phyloP scores from a whole-genome alignment of 2,888 invertebrate species.

The Trichopoda pennipes region DNA sequence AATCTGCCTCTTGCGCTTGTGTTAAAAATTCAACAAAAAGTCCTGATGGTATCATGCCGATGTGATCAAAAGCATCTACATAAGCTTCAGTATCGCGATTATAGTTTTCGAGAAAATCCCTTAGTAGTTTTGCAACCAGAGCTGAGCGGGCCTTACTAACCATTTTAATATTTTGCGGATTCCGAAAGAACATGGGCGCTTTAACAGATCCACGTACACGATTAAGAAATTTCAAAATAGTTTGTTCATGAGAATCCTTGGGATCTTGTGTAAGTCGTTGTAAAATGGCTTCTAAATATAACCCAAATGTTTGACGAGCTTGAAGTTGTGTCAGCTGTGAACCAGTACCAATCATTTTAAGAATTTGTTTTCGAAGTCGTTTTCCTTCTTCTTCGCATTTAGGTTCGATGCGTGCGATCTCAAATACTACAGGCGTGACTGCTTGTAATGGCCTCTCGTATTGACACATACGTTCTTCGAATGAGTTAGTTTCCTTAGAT shows the following conservation, averaged over 20 bases:
- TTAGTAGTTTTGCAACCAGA: conserved; percentile 89
- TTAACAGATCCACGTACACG: conserved; percentile 87
- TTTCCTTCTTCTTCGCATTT: conserved; percentile 79
- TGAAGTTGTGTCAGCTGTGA: conserved; percentile 85
- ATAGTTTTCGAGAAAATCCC: conserved; percentile 92
- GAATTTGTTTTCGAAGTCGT: conserved; percentile 76
- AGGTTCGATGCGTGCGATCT: conserved; percentile 77
- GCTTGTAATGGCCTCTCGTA: conserved; percentile 79
- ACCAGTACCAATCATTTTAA: conserved; percentile 84
- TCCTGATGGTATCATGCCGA: conserved; percentile 82
- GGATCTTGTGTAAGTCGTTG: conserved; percentile 84
- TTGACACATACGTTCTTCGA: conserved; percentile 82
- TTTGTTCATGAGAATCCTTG: conserved; percentile 81
- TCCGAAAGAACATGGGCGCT: conserved; percentile 85
- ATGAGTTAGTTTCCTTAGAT: conserved; percentile 73
- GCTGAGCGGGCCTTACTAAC: conserved; percentile 91
- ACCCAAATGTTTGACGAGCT: conserved; percentile 88
- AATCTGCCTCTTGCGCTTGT: conserved; percentile 81
- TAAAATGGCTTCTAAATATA: conserved; percentile 88
- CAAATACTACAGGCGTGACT: conserved; percentile 75
- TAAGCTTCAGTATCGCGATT: conserved; percentile 91
- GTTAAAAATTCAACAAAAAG: conserved; percentile 84
- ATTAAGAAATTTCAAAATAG: conserved; percentile 88
- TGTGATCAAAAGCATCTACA: conserved; percentile 86
- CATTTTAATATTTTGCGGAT: conserved; percentile 83